Conservation (phyloP, 2,888 invertebrate species). For the Hedya salicella region DNA sequence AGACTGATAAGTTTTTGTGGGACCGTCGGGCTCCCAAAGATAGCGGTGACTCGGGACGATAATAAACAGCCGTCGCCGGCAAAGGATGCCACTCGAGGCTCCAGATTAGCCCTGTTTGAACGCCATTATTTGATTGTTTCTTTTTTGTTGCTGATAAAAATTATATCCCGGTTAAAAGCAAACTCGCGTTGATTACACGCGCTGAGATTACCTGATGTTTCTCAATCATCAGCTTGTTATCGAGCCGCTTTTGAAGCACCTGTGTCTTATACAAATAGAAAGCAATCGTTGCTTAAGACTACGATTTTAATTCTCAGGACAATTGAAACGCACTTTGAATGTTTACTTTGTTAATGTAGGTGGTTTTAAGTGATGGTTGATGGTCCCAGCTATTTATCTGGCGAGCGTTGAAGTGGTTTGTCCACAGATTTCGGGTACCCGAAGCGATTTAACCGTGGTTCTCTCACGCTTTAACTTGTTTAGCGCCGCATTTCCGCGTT, state of each 20-base stretch:
- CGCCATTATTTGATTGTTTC: conserved; percentile 60
- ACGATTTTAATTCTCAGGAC: conserved; percentile 60
- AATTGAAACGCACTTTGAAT: conserved; percentile 51
- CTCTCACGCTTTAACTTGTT: conserved; percentile 66
- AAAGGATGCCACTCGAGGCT: conserved; percentile 69
- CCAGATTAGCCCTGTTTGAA: conserved; percentile 71
- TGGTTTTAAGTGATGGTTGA: conserved; percentile 67
- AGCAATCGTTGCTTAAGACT: conserved; percentile 38
- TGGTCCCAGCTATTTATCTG: conserved; percentile 55
- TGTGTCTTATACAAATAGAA: conserved; percentile 71
- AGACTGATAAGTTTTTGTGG: conserved; percentile 77
- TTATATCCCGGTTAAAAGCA: conserved; percentile 33
- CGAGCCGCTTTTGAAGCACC: conserved; percentile 79
- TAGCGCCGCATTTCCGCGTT: conserved; percentile 64
- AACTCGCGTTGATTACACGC: conserved; percentile 38
- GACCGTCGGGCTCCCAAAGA: conserved; percentile 71
- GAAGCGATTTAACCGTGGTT: conserved; percentile 54
- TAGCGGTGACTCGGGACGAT: conserved; percentile 72
- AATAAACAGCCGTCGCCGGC: conserved; percentile 64
- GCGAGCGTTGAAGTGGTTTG: conserved; percentile 66
- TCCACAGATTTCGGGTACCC: conserved; percentile 68
- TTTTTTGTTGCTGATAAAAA: conserved; percentile 50
- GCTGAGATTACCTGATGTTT: conserved; percentile 53
- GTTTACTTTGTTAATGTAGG: conserved; percentile 69
- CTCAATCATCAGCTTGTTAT: conserved; percentile 74